These are phyloP conservation scores for Molossus alvarezi DNA, from an alignment of 2,797 vertebrate genomes.

Conservation along the genomic window DNA sequence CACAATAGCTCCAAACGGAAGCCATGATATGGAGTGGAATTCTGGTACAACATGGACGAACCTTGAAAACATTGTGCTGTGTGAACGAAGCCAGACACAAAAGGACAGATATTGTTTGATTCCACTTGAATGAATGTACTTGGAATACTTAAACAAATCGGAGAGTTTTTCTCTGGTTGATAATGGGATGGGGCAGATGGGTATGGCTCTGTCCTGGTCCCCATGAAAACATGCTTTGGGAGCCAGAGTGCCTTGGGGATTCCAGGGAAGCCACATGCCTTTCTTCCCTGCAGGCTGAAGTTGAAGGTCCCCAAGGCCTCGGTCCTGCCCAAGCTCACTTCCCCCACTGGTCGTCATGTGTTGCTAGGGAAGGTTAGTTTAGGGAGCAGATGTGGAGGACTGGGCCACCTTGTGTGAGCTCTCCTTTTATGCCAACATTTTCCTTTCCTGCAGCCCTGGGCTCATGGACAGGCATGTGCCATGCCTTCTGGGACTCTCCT, in stretches of 20 bases:
- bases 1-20: not conserved
- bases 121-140: not conserved
- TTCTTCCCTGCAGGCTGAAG: not conserved
- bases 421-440: not conserved
- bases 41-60: not conserved
- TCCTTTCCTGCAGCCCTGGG: not conserved
- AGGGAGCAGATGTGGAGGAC: not conserved
- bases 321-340: not conserved
- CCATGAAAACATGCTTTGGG: not conserved
- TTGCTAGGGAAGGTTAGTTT: not conserved
- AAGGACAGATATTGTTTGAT: not conserved
- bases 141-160: not conserved
- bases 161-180: constrained; percentile 16
- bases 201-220: not conserved
- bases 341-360: not conserved
- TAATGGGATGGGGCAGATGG: not conserved
- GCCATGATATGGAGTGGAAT: not conserved
- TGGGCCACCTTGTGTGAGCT: not conserved
- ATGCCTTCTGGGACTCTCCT: not conserved
- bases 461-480: not conserved
- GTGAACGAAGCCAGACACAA: constrained; percentile 7
- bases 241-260: not conserved
- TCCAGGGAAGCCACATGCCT: not conserved
- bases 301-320: not conserved
- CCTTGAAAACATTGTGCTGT: not conserved